A percentile compares a stretch with the other conserved stretches of the same genome.
Evolutionary conservation across 1,140 invertebrate genomes (phyloP).

Genomic region (Listronotus bonariensis): DNA sequence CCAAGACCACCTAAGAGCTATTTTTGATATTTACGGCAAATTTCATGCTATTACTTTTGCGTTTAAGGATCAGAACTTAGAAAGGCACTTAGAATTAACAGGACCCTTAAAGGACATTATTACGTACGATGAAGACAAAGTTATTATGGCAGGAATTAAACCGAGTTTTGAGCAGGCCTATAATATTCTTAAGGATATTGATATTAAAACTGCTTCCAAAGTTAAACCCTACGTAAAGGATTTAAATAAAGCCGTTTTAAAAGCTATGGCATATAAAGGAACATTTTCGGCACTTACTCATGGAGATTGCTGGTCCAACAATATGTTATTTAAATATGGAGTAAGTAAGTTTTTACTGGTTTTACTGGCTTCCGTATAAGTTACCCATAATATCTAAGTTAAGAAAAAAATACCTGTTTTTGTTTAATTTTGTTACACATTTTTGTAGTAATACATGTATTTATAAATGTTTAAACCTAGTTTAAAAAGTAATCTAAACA

Average conservation of each 20-base stretch:
- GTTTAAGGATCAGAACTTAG: conserved; percentile 53
- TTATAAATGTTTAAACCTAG: too few species aligned
- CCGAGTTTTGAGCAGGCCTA: conserved; percentile 4
- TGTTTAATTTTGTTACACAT: too few species aligned
- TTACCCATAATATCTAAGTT: too few species aligned
- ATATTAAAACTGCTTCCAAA: conserved; percentile 27
- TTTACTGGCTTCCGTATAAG: too few species aligned
- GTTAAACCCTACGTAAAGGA: conserved; percentile 11
- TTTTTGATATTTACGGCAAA: conserved; percentile 36
- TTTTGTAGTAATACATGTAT: too few species aligned
- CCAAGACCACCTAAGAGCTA: conserved; percentile 15
- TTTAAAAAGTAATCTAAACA: too few species aligned
- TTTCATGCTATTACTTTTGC: conserved; percentile 52
- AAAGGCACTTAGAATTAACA: conserved; percentile 25
- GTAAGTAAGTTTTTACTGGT: too few species aligned
- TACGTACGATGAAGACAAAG: not conserved
- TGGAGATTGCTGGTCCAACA: conserved; percentile 46
- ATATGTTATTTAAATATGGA: conserved; percentile 42
- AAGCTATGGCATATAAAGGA: conserved; percentile 36
- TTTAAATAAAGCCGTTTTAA: conserved; percentile 1
- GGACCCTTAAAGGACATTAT: conserved; percentile 46
- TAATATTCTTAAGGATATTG: conserved; percentile 10
- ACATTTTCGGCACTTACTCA: conserved; percentile 28
- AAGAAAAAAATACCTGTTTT: too few species aligned
- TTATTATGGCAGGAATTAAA: conserved; percentile 1